phyloP scores from a whole-genome alignment of 2,113 vertebrate genomes.

The Trematomus loennbergii region DNA sequence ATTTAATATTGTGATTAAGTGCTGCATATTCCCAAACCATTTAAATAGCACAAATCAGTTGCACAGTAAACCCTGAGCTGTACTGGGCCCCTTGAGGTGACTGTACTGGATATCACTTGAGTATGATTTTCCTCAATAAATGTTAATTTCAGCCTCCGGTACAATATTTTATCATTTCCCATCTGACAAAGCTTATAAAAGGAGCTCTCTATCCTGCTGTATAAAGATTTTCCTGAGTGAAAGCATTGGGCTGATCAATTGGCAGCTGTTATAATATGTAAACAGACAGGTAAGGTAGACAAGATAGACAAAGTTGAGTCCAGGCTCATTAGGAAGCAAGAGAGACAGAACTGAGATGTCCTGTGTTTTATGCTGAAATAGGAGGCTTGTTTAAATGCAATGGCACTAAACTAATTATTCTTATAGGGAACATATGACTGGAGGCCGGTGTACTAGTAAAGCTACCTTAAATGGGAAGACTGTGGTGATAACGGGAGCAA shows the following conservation, averaged over 20 bases:
- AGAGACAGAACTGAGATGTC: background rate
- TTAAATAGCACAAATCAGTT: background rate
- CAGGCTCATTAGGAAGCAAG: background rate
- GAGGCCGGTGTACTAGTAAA: constrained; percentile 87
- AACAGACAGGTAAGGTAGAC: background rate
- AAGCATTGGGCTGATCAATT: background rate
- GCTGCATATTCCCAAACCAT: background rate
- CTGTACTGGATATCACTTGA: no score
- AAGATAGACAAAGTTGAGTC: background rate
- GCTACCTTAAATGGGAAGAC: constrained; percentile 87
- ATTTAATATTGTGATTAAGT: background rate
- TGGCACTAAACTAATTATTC: background rate
- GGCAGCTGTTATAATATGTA: no score
- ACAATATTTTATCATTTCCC: no score
- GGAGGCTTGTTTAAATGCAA: background rate
- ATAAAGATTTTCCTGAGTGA: background rate
- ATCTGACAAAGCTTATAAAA: background rate
- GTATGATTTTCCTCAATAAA: no score
- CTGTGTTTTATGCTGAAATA: background rate
- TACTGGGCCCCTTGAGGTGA: background rate
- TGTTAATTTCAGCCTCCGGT: no score
- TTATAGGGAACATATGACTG: constrained; percentile 84
- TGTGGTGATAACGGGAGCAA: constrained; percentile 89
- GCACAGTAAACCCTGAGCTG: background rate
- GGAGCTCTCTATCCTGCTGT: background rate